Base-by-base conservation (phyloP, 1,140 invertebrate genomes). In the Drosophila bifasciata region DNA sequence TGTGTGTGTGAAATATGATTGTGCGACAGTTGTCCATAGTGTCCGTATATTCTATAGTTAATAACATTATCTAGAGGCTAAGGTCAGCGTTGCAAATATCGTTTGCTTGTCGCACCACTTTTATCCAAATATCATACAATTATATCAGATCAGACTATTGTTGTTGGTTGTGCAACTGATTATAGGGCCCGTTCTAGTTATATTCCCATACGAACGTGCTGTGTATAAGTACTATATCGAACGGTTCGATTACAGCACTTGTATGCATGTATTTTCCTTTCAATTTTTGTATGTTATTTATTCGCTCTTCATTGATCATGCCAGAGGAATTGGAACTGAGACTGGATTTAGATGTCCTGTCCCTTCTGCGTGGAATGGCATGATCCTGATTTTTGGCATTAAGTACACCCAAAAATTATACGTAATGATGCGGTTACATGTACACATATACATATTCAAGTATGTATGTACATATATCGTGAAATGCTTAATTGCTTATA, bases 41-140 rank as follows among this genome's bases (percentile, higher is more conserved):
- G 19, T 51, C 40, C 28, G n/a, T 64, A 21, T 43, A 52, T 55
- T 64, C 17, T 43, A 52, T 55, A 79, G 50, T 73, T 60, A 44
- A 50, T 59, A 74, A 74, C 55, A 57, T 59, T 58, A 77, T 68
- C 53, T 86, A 86, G 81, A 75, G 86, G 77, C 83, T 71, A 81
- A 64, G 62, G 77, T 58, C 67, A 83, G 70, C 59, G 49, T 69
- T 79, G 50, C 78, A 75, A 78, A 83, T 73, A 53, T 69, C 45
- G 55, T 78, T 73, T 50, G 41, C 62, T 83, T 77, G 68, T 68
- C 56, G 62, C 66, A 48, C 66, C 49, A 23, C 40, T 48, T 36
- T 53, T 16, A 41, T 46, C 48, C 41, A 52, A 53, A 71, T 60
- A 61, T 60, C 59, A 60, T 75, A 32, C 32, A 13, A 36, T 3